Evolutionary conservation across 2,113 vertebrate genomes (phyloP).

Genomic region (Gavialis gangeticus): DNA sequence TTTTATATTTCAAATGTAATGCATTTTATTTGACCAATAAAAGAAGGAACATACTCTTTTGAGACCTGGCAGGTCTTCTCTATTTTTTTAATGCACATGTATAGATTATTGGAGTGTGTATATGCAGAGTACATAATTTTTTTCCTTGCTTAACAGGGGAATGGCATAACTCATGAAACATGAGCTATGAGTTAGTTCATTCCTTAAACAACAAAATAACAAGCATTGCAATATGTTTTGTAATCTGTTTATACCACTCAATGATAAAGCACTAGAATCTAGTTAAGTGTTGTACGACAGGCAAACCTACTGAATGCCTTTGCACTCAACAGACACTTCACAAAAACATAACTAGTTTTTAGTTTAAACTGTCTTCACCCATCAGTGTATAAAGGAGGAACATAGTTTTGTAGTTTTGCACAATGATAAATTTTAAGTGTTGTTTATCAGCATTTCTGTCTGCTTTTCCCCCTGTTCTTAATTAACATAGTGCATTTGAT

Average conservation of each 20-base stretch:
- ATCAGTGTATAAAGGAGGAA: neutral
- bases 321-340: neutral
- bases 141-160: conserved; percentile 20
- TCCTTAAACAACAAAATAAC: neutral
- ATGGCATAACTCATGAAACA: neutral
- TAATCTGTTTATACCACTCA: conserved; percentile 13
- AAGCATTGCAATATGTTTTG: neutral
- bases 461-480: neutral
- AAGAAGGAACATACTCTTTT: neutral
- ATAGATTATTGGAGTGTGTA: neutral
- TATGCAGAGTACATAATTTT: neutral
- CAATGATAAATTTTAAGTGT: neutral
- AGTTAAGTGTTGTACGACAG: neutral
- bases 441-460: neutral
- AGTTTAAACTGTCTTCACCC: neutral
- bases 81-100: neutral
- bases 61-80: conserved; percentile 1
- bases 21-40: conserved; percentile 52
- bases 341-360: neutral
- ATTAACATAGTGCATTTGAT: too few relatives aligned
- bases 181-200: neutral
- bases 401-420: neutral
- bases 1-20: conserved; percentile 46
- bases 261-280: neutral
- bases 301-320: neutral